Evolutionary conservation across 30 jellyfish, hydroid and myxozoan genomes (phyloP).

Genomic region (Clytia hemisphaerica): DNA sequence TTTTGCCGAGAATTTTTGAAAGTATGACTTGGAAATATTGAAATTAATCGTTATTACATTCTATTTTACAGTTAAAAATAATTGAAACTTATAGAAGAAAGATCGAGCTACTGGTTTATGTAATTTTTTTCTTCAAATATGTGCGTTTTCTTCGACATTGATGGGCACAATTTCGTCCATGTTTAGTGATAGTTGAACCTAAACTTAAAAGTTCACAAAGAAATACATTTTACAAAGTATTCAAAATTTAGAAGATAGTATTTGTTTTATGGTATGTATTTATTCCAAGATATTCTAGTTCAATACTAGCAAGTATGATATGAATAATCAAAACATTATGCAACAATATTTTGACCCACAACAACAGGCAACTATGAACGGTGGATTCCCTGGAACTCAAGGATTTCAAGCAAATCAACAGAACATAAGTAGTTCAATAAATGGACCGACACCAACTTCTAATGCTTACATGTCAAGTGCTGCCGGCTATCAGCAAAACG

Average conservation of each 20-base stretch:
- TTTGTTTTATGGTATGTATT: neutral
- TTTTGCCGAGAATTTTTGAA: slow-evolving; percentile 48
- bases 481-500: slow-evolving; percentile 5
- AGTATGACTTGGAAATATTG: neutral
- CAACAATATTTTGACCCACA: slow-evolving; percentile 38
- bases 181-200: no score
- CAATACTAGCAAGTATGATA: neutral
- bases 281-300: neutral
- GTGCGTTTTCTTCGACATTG: no score
- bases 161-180: no score
- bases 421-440: neutral
- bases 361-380: slow-evolving; percentile 21
- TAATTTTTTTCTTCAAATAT: neutral
- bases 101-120: neutral
- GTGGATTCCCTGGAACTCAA: slow-evolving; percentile 55
- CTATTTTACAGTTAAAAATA: neutral
- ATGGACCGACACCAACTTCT: slow-evolving; percentile 23
- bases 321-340: slow-evolving; percentile 42
- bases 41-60: neutral
- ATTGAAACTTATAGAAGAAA: neutral
- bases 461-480: slow-evolving; percentile 13
- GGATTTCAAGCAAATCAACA: slow-evolving; percentile 67
- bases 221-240: slow-evolving; percentile 3
- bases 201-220: neutral
- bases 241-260: neutral